These are phyloP conservation scores for Cyclargus thomasi DNA, from an alignment of 1,140 invertebrate species.

Conservation along the genomic window DNA sequence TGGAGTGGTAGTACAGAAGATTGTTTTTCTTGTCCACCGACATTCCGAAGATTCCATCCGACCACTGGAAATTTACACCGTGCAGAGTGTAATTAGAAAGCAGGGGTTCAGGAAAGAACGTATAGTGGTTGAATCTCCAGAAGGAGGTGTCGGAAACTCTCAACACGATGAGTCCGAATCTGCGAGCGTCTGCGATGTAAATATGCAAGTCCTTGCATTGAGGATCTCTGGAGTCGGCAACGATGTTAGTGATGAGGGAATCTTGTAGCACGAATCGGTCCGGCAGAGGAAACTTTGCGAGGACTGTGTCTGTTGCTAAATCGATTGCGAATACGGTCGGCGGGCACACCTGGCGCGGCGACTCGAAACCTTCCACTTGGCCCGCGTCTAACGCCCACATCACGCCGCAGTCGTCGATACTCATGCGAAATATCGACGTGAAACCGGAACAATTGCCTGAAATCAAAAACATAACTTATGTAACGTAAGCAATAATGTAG, in stretches of 20 bases:
- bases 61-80: slow-evolving; percentile 85
- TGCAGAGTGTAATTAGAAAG: slow-evolving; percentile 82
- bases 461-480: slow-evolving; percentile 22
- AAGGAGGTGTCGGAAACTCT: slow-evolving; percentile 79
- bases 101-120: slow-evolving; percentile 86
- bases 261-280: slow-evolving; percentile 81
- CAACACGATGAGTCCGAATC: slow-evolving; percentile 83
- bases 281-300: slow-evolving; percentile 80
- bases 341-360: slow-evolving; percentile 81
- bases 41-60: slow-evolving; percentile 87
- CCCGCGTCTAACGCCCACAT: slow-evolving; percentile 88
- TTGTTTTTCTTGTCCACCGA: slow-evolving; percentile 80
- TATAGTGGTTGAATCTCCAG: slow-evolving; percentile 83
- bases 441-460: slow-evolving; percentile 79
- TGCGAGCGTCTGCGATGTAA: slow-evolving; percentile 85
- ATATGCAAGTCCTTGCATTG: slow-evolving; percentile 82
- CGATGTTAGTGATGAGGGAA: slow-evolving; percentile 84
- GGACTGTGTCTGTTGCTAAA: slow-evolving; percentile 78
- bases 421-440: slow-evolving; percentile 85
- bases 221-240: slow-evolving; percentile 80
- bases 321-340: slow-evolving; percentile 84
- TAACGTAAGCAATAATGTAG: not conserved
- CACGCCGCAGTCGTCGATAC: slow-evolving; percentile 81
- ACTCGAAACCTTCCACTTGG: slow-evolving; percentile 81
- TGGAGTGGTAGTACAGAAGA: slow-evolving; percentile 84